These are phyloP conservation scores for Smittia sp. DNA, from an alignment of 2,888 invertebrate species.

Conservation along the genomic window DNA sequence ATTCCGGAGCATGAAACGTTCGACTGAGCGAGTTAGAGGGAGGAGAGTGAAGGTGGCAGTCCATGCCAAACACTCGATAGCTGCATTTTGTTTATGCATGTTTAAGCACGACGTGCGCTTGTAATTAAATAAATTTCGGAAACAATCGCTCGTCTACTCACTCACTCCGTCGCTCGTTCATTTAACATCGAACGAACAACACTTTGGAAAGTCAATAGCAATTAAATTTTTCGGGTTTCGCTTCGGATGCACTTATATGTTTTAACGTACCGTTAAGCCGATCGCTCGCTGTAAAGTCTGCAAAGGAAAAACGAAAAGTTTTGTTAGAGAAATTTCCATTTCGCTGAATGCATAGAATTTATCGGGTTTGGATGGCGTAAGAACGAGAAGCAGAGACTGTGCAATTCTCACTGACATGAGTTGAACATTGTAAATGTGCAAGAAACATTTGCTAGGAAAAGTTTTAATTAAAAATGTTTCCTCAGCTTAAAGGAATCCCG, in stretches of 20 bases:
- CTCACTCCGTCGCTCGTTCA: no score
- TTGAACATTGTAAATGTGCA: constrained; percentile 15
- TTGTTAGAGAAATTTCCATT: not conserved
- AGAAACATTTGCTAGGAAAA: not conserved
- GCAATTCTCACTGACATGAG: not conserved
- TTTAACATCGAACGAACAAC: not conserved
- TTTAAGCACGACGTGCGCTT: constrained; percentile 6
- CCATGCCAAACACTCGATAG: constrained; percentile 12
- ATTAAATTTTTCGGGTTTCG: not conserved
- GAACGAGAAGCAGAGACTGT: not conserved
- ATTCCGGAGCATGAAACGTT: not conserved
- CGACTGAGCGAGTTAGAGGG: not conserved
- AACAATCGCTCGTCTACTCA: not conserved
- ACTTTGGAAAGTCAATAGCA: not conserved
- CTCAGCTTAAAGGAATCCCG: not conserved
- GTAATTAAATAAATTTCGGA: not conserved
- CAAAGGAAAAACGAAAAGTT: not conserved
- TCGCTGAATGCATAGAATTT: constrained; percentile 6
- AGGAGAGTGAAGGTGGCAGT: no score
- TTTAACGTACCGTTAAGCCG: not conserved
- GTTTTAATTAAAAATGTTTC: constrained; percentile 16
- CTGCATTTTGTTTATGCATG: constrained; percentile 14
- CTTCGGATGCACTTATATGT: not conserved
- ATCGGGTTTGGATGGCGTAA: not conserved
- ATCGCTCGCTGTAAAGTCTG: not conserved